These are phyloP conservation scores for Hoplostethus atlanticus DNA, from an alignment of 2,797 vertebrate genomes.

Conservation along the genomic window DNA sequence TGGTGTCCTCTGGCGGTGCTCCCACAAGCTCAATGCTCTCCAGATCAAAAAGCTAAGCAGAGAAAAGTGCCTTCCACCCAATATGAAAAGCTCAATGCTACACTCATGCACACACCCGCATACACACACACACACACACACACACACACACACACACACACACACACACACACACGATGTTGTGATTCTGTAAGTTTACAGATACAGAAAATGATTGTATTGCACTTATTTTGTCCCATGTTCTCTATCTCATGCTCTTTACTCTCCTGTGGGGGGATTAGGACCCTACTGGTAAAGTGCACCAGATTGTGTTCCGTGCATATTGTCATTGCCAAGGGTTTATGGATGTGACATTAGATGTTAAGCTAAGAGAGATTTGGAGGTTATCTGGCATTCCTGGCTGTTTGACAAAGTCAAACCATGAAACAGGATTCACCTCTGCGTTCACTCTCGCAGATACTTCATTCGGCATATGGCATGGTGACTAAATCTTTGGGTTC, in stretches of 20 bases:
- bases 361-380: slow-evolving; percentile 59
- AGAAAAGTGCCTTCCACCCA: background rate
- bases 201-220: slow-evolving; percentile 16
- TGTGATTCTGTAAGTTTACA: background rate
- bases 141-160: background rate
- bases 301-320: slow-evolving; percentile 55
- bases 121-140: background rate
- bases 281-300: slow-evolving; percentile 38
- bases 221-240: background rate
- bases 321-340: slow-evolving; percentile 56
- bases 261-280: slow-evolving; percentile 16
- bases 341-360: slow-evolving; percentile 70
- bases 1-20: slow-evolving; percentile 35
- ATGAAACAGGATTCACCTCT: slow-evolving; percentile 63
- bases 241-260: slow-evolving; percentile 26
- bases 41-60: slow-evolving; percentile 15
- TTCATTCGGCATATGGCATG: slow-evolving; percentile 42
- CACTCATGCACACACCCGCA: background rate
- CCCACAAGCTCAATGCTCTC: slow-evolving; percentile 17
- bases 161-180: too few species aligned
- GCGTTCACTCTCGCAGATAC: slow-evolving; percentile 33
- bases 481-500: slow-evolving; percentile 62
- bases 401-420: slow-evolving; percentile 67
- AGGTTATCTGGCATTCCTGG: slow-evolving; percentile 70
- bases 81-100: background rate